Evolutionary conservation across 2,113 vertebrate species (phyloP).

Genomic region (Lichenostomus cassidix): DNA sequence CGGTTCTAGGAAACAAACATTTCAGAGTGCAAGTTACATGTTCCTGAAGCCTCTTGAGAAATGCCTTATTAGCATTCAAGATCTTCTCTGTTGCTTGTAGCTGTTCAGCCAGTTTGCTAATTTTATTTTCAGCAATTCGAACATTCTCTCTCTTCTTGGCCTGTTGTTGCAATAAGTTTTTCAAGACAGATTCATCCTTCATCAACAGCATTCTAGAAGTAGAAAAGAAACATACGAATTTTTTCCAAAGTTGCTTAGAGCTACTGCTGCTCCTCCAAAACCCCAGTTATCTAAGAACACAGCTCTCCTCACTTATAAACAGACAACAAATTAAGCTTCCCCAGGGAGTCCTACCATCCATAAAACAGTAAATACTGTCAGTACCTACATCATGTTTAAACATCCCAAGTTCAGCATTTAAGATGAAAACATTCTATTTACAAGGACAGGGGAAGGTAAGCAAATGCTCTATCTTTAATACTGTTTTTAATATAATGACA

Average conservation of each 20-base stretch:
- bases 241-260: background rate
- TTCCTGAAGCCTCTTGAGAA: slow-evolving; percentile 93
- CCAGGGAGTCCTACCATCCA: background rate
- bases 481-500: background rate
- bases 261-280: background rate
- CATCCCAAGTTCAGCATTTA: background rate
- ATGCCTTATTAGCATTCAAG: slow-evolving; percentile 82
- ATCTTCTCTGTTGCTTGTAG: slow-evolving; percentile 92
- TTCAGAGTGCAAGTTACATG: slow-evolving; percentile 78
- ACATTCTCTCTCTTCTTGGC: slow-evolving; percentile 91
- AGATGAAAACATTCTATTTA: background rate
- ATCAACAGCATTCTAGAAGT: slow-evolving; percentile 82
- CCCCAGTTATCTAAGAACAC: background rate
- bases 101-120: slow-evolving; percentile 88
- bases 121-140: slow-evolving; percentile 87
- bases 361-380: background rate
- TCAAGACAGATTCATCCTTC: slow-evolving; percentile 89
- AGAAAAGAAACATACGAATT: background rate
- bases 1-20: background rate
- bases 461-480: background rate
- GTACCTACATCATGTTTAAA: background rate
- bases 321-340: background rate
- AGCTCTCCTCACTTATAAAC: background rate
- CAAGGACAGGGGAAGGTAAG: background rate
- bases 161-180: slow-evolving; percentile 89